phyloP scores from a whole-genome alignment of 2,888 invertebrate genomes.

The Falcaria lacertinaria region DNA sequence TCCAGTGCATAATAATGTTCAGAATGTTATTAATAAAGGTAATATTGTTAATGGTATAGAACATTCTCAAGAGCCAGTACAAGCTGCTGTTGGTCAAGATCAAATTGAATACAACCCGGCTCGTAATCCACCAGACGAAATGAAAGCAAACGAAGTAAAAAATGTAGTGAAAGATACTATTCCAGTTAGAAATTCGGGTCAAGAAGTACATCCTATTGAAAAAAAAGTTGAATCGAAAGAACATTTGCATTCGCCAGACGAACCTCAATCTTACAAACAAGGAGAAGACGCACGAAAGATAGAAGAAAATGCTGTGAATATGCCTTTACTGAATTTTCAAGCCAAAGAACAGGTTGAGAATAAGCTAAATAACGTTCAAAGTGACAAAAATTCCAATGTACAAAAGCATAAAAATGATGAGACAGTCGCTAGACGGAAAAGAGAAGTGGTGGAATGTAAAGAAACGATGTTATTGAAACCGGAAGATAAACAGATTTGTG shows the following conservation, averaged over 20 bases:
- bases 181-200: slow-evolving; percentile 9
- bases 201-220: slow-evolving; percentile 7
- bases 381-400: slow-evolving; percentile 11
- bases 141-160: slow-evolving; percentile 2
- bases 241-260: slow-evolving; percentile 56
- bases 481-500: slow-evolving; percentile 52
- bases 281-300: slow-evolving; percentile 49
- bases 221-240: slow-evolving; percentile 7
- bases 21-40: not conserved
- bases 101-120: not conserved
- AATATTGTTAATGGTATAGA: slow-evolving; percentile 4
- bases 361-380: slow-evolving; percentile 25
- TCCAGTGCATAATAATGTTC: slow-evolving; percentile 5
- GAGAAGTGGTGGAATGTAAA: slow-evolving; percentile 57
- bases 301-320: slow-evolving; percentile 27
- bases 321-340: slow-evolving; percentile 26
- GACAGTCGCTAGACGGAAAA: slow-evolving; percentile 40
- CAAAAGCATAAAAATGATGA: slow-evolving; percentile 15
- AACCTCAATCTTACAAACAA: slow-evolving; percentile 61
- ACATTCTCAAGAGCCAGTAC: slow-evolving; percentile 1
- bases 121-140: slow-evolving; percentile 6
- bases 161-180: slow-evolving; percentile 7
- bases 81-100: not conserved
- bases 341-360: slow-evolving; percentile 18
- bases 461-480: slow-evolving; percentile 37